Evolutionary conservation across 2,888 invertebrate genomes (phyloP), one percentile per base, ranked within the genome.

Genomic region (Acanthosoma haemorrhoidale): DNA sequence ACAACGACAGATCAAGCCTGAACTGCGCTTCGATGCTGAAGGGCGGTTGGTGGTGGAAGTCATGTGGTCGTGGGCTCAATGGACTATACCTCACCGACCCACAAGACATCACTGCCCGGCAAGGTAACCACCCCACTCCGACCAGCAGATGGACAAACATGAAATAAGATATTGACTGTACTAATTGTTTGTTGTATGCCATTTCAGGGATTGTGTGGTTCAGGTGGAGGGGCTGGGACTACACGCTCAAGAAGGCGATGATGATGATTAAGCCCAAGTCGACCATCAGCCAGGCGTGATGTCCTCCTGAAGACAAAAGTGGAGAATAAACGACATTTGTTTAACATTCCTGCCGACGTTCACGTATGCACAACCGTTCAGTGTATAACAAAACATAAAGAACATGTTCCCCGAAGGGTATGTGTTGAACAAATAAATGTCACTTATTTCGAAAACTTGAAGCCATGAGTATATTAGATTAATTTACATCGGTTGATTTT

Each of bases 11-110:
- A 77, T 94, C 94, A 43, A 93, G 92, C 73, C 82, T 94, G 76
- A 94, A 94, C 80, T 94, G 94, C 78, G 94, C 94, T 21, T 93
- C 93, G 15, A 94, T 94, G 94, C 83, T 94, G 75, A 94, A 94
- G 81, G 94, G 94, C 64, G 94, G 94, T 4, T 94, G 94, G 94
- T 94, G 94, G 94, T 94, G 94, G 94, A 92, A 94, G 78, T 93
- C 92, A 0, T 94, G 94, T 78, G 94, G 94, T 25, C 85, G 94
- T 77, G 94, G 94, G 8, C 85, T 94, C 29, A 94, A 94, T 78
- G 94, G 94, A 13, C 85, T 94, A 34, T 94, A 94, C 78, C 83
- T 94, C 58, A 92, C 93, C 77, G 92, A 94, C 80, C 92, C 92
- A 1, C 92, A 93, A 80, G 93, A 94, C 81, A 84, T 92, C 73